A percentile compares a stretch with the other conserved stretches of the same genome.
Evolutionary conservation across 64 coral and sea anemone species (phyloP).

Genomic region (Actinia tenebrosa): DNA sequence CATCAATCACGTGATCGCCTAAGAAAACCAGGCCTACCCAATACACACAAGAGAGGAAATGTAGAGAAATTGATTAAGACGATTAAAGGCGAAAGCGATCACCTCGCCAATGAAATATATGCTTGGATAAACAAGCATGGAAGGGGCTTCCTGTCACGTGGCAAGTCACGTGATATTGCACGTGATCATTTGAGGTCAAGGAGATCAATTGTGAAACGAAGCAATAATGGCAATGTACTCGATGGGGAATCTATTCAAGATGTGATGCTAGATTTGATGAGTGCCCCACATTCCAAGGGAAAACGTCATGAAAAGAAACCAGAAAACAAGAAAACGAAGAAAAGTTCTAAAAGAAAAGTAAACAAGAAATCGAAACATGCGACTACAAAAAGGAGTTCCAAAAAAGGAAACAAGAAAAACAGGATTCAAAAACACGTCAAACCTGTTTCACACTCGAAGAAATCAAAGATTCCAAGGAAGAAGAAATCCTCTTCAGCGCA

Average conservation of each 20-base stretch:
- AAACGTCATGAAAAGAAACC: neutral
- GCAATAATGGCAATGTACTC: neutral
- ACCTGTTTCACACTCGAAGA: neutral
- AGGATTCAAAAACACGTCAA: neutral
- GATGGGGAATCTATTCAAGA: conserved; percentile 4
- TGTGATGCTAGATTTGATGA: conserved; percentile 24
- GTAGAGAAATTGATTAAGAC: neutral
- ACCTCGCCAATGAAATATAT: conserved; percentile 1
- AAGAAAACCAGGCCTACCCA: neutral
- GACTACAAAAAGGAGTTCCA: neutral
- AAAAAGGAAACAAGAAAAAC: conserved; percentile 5
- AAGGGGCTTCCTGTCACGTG: neutral
- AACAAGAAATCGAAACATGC: neutral
- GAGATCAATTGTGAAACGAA: neutral
- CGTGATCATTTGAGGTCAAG: neutral
- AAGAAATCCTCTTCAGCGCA: neutral
- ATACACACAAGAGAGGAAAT: neutral
- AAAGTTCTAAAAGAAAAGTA: neutral
- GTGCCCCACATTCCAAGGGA: neutral
- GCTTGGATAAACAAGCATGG: conserved; percentile 1
- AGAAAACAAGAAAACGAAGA: neutral
- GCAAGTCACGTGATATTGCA: neutral
- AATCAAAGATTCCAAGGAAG: neutral
- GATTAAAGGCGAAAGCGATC: conserved; percentile 20
- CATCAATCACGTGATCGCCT: neutral